Conservation (phyloP, 1,140 invertebrate genomes). For the Rhopalosiphum padi region DNA sequence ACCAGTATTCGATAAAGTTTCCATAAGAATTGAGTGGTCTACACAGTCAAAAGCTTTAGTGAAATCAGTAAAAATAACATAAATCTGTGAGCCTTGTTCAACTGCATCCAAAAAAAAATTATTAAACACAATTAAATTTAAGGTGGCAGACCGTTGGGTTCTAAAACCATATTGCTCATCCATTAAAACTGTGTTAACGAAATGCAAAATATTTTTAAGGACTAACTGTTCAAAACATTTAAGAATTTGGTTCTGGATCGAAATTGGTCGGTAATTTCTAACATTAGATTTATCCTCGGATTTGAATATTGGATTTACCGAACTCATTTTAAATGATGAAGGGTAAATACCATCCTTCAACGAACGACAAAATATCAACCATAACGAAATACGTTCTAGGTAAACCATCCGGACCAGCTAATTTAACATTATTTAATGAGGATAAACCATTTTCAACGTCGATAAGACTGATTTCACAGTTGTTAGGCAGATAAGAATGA, state of each 20-base stretch:
- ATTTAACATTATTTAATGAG: background rate
- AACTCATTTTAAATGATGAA: slow-evolving; percentile 9
- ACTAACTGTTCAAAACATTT: background rate
- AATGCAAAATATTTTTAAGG: background rate
- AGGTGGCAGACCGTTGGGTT: background rate
- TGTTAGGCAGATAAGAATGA: too few relatives aligned
- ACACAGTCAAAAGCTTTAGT: background rate
- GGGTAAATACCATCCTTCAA: background rate
- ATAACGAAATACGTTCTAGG: background rate
- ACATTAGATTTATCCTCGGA: background rate
- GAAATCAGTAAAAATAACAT: background rate
- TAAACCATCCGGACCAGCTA: background rate
- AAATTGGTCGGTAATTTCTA: background rate
- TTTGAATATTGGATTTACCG: background rate
- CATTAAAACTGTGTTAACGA: background rate
- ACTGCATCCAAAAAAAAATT: background rate
- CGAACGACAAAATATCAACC: background rate
- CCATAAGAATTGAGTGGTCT: background rate
- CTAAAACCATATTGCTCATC: background rate
- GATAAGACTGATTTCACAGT: background rate
- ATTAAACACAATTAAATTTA: background rate
- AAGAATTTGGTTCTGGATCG: background rate
- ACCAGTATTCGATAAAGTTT: background rate
- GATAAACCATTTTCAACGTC: background rate
- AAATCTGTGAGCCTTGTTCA: background rate